Percentiles rank a stretch among this genome's conserved stretches.
Evolutionary conservation across 2,113 vertebrate genomes (phyloP).

Genomic region (Solenodon paradoxus): DNA sequence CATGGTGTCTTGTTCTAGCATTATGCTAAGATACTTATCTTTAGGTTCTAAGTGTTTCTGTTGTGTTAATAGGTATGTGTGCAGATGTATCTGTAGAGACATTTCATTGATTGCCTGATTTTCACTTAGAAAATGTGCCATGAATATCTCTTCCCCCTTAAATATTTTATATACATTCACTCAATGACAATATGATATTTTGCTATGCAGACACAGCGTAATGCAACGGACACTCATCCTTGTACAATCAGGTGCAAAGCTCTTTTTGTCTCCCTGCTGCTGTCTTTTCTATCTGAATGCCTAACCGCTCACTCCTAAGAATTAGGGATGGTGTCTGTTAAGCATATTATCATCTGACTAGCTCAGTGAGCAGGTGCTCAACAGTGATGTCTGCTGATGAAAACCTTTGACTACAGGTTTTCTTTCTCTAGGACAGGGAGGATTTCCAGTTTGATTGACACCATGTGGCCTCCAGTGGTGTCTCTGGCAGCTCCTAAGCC

Average conservation of each 20-base stretch:
- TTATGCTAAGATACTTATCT: neutral
- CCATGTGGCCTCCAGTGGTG: constrained; percentile 89
- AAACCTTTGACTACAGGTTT: constrained; percentile 36
- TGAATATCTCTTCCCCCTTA: neutral
- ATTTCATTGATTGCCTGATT: neutral
- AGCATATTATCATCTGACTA: neutral
- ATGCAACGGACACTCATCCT: too few species aligned
- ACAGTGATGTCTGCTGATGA: neutral
- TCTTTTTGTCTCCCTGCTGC: neutral
- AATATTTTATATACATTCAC: neutral
- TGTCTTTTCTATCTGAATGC: neutral
- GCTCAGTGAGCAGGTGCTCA: neutral
- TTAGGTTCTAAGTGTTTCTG: neutral
- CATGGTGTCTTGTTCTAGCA: neutral
- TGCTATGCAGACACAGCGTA: neutral
- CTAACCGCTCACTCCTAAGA: too few species aligned
- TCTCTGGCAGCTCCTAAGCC: constrained; percentile 85
- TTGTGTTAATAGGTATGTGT: neutral
- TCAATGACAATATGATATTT: neutral
- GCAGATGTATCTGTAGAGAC: neutral
- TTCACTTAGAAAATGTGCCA: neutral
- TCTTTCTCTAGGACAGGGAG: constrained; percentile 84
- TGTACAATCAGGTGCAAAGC: neutral
- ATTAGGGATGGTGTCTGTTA: neutral
- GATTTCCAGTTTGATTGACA: constrained; percentile 95